phyloP scores from a whole-genome alignment of 2,797 vertebrate species.

The Dermochelys coriacea region DNA sequence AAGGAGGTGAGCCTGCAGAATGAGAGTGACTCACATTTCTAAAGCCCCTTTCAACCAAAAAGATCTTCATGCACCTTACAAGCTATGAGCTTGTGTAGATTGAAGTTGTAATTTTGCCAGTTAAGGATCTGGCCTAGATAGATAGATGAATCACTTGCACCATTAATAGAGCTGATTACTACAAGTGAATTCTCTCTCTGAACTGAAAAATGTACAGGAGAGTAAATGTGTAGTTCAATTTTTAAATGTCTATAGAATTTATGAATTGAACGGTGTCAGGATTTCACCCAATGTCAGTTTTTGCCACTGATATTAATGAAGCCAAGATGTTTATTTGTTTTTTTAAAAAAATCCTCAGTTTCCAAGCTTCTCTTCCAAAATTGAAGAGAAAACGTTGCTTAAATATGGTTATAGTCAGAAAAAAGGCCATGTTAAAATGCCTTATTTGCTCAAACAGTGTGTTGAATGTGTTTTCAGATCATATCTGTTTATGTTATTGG shows the following conservation, averaged over 20 bases:
- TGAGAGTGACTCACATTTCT: not conserved
- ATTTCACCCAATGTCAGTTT: not conserved
- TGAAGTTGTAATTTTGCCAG: not conserved
- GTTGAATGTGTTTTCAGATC: not conserved
- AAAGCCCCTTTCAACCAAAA: not conserved
- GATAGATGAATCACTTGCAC: not conserved
- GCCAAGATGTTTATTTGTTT: not conserved
- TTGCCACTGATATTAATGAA: fast-evolving
- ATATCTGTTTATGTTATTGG: not conserved
- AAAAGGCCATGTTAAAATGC: not conserved
- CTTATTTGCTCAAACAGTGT: not conserved
- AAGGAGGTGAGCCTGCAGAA: conserved; percentile 53
- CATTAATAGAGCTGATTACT: not conserved
- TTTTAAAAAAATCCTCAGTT: not conserved
- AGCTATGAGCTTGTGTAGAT: fast-evolving
- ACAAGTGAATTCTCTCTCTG: not conserved
- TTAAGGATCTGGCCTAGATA: not conserved
- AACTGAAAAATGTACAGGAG: not conserved
- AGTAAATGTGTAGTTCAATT: not conserved
- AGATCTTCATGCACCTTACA: not conserved
- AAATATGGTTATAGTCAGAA: not conserved
- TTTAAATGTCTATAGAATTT: not conserved
- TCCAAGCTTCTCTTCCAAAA: not conserved
- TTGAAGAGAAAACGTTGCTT: not conserved
- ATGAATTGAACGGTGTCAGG: not conserved